Percentiles rank a stretch among this genome's conserved stretches.
phyloP scores from a whole-genome alignment of 2,888 invertebrate species.

The Orchesella flavescens region DNA sequence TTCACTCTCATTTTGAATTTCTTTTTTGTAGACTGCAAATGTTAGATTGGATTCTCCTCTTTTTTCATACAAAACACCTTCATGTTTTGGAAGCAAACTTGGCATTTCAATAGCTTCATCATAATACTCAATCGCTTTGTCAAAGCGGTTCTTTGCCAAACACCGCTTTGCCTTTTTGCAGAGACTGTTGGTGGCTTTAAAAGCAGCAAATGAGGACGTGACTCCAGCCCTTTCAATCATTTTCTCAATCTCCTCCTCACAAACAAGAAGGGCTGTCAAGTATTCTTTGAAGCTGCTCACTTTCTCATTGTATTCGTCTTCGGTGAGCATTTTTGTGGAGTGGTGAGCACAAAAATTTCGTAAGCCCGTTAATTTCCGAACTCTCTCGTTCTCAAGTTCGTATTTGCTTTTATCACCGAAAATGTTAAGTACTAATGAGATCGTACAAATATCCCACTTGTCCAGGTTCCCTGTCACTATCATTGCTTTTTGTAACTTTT shows the following conservation, averaged over 20 bases:
- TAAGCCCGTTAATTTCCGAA: not conserved
- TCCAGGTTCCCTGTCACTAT: not conserved
- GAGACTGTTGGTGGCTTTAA: slow-evolving; percentile 1
- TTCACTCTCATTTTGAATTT: not conserved
- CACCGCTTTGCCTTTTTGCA: slow-evolving; percentile 13
- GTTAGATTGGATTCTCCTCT: slow-evolving; percentile 22
- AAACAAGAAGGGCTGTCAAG: slow-evolving; percentile 11
- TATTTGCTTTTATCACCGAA: not conserved
- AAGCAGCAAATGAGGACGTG: not conserved
- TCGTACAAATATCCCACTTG: not conserved
- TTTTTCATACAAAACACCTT: slow-evolving; percentile 44
- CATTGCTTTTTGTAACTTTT: not conserved
- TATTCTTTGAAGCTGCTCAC: not conserved
- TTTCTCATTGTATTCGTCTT: slow-evolving; percentile 26
- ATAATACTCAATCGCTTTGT: slow-evolving; percentile 40
- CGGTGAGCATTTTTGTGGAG: not conserved
- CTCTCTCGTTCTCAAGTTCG: not conserved
- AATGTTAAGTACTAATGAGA: not conserved
- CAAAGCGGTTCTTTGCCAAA: not conserved
- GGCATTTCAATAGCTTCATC: slow-evolving; percentile 29
- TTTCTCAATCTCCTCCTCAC: slow-evolving; percentile 20
- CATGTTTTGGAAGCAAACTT: slow-evolving; percentile 14
- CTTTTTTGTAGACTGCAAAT: not conserved
- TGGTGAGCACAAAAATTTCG: slow-evolving; percentile 47
- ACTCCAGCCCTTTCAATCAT: not conserved